Evolutionary conservation across 2,888 invertebrate genomes (phyloP), one percentile per base, ranked within the genome.

Genomic region (Epinotia bilunana): DNA sequence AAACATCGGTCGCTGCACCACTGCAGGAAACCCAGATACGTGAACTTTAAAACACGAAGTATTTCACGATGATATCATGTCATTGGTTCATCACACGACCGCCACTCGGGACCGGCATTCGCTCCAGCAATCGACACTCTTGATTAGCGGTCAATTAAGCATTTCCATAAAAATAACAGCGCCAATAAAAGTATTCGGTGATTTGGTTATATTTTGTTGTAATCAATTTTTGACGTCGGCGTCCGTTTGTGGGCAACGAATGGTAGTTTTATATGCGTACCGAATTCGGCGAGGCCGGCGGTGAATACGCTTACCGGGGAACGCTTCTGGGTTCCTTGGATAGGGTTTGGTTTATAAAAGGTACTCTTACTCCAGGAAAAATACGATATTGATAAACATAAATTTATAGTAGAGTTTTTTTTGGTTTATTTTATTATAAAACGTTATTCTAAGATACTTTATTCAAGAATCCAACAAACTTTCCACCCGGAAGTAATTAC

Each of bases 191-290:
- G 90, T 91, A 87, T 90, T 89, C 88, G 90, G 91, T 91, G 90
- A 91, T 93, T 91, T 88, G 88, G 86, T 87, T 87, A 92, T 90
- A 92, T 93, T 93, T 93, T 92, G 91, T 92, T 88, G 90, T 92
- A 94, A 94, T 94, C 92, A 94, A 93, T 92, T 91, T 91, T 88
- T 86, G 89, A 87, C 85, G 93, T 86, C 93, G 93, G 93, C 92
- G 84, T 90, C 83, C 90, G 91, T 93, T 92, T 93, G 90, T 88
- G 83, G 84, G 84, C 86, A 86, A 88, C 89, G 88, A 90, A 91
- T 91, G 89, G 86, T 81, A 78, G 84, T 89, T 93, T 93, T 93
- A 93, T 93, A 91, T 88, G 92, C 93, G 92, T 89, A 90, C 91
- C 93, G 90, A 94, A 94, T 94, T 89, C 87, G 84, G 88, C 90